Conservation (phyloP, 2,113 vertebrate species). For the Pyxicephalus adspersus region DNA sequence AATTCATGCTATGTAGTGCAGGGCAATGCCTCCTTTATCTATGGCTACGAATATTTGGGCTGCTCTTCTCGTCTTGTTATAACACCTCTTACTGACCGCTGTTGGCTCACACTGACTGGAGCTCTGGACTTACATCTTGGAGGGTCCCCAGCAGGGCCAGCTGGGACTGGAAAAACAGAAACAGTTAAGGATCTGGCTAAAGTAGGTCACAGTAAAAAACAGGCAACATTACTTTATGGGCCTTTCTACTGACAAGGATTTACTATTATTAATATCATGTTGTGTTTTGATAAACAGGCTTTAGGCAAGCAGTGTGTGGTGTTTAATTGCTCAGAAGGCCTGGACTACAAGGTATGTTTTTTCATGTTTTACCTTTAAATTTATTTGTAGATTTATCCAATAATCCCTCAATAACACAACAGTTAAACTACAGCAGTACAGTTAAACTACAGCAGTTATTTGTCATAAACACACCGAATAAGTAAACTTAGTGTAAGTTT, state of each 20-base stretch:
- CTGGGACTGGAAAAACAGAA: slow-evolving; percentile 70
- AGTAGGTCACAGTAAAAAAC: slow-evolving; percentile 57
- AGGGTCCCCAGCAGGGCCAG: slow-evolving; percentile 66
- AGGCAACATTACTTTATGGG: background rate
- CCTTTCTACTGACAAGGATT: background rate
- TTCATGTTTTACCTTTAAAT: no score
- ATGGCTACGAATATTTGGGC: slow-evolving; percentile 74
- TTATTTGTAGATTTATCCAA: no score
- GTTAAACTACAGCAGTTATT: no score
- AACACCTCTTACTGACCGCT: slow-evolving; percentile 71
- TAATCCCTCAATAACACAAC: no score
- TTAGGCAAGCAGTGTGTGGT: slow-evolving; percentile 72
- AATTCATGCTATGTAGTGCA: slow-evolving; percentile 68
- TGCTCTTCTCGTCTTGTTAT: slow-evolving; percentile 68
- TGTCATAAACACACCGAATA: no score
- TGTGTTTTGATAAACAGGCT: slow-evolving; percentile 57
- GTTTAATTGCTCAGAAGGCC: slow-evolving; percentile 71
- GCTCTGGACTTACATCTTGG: slow-evolving; percentile 68
- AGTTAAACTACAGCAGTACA: no score
- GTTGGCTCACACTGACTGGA: slow-evolving; percentile 68
- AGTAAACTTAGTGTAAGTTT: no score
- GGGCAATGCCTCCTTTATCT: slow-evolving; percentile 64
- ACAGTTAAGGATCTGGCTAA: slow-evolving; percentile 71
- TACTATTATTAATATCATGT: background rate
- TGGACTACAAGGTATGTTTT: slow-evolving; percentile 72